phyloP scores from a whole-genome alignment of 2,113 vertebrate species.

The Rhipidura dahli region DNA sequence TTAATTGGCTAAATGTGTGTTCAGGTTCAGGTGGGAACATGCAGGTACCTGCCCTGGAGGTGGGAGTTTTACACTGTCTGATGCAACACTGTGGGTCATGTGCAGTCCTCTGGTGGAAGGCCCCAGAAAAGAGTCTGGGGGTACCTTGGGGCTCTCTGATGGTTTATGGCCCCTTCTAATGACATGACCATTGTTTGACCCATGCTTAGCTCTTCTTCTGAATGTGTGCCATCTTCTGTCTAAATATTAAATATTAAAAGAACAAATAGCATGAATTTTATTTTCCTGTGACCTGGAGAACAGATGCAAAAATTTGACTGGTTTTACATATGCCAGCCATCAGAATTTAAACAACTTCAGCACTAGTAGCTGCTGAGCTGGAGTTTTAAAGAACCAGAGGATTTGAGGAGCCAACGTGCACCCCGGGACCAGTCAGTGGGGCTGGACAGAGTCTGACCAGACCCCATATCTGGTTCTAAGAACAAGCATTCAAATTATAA shows the following conservation, averaged over 20 bases:
- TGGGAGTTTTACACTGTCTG: background rate
- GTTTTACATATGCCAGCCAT: background rate
- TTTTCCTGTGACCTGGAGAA: background rate
- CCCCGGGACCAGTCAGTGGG: no score
- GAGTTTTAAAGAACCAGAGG: background rate
- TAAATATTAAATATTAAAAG: background rate
- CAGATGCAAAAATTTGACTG: background rate
- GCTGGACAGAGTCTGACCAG: background rate
- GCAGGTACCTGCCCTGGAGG: no score
- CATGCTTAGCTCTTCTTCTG: background rate
- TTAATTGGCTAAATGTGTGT: background rate
- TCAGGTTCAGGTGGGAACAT: background rate
- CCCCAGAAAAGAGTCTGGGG: background rate
- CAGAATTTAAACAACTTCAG: background rate
- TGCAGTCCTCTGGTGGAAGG: background rate
- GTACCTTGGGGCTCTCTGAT: background rate
- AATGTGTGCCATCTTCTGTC: background rate
- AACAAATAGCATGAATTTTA: background rate
- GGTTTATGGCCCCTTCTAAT: background rate
- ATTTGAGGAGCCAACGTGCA: fast-evolving
- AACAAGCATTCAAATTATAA: background rate
- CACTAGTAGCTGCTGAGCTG: background rate
- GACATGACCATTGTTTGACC: background rate
- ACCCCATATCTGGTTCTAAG: background rate
- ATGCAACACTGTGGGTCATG: background rate